These are phyloP conservation scores for Pteruthius melanotis DNA, from an alignment of 2,113 vertebrate genomes.

Conservation along the genomic window DNA sequence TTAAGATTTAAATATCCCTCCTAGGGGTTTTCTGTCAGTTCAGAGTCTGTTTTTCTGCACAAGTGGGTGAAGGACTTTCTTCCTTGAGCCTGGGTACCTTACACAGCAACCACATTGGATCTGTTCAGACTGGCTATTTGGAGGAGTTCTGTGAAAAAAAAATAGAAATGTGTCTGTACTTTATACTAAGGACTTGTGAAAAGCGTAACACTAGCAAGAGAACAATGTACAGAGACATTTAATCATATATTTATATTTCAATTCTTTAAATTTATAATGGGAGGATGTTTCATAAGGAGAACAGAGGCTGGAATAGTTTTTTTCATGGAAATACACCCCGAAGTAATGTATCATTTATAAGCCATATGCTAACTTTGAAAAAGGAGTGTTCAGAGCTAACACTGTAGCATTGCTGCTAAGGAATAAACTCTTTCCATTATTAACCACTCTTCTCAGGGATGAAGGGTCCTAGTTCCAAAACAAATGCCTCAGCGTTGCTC, in stretches of 20 bases:
- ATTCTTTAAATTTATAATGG: background rate
- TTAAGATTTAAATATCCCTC: conserved; percentile 76
- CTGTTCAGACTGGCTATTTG: background rate
- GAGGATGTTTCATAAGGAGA: background rate
- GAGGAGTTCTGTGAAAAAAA: background rate
- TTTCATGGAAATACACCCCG: background rate
- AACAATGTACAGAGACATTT: background rate
- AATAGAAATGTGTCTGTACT: background rate
- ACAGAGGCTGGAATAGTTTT: background rate
- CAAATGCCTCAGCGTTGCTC: background rate
- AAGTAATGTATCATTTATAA: conserved; percentile 29
- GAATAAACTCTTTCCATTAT: background rate
- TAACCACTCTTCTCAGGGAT: background rate
- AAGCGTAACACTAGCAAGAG: background rate
- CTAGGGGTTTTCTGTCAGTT: conserved; percentile 69
- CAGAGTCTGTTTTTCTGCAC: conserved; percentile 32
- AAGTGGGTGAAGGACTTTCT: conserved; percentile 7
- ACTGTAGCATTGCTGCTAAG: background rate
- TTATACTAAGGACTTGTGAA: background rate
- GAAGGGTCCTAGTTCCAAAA: background rate
- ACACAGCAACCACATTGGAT: background rate
- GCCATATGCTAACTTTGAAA: background rate
- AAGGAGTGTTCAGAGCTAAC: background rate
- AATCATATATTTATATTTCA: background rate
- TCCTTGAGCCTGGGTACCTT: background rate